Evolutionary conservation across 2,888 invertebrate species (phyloP), one percentile per base, ranked within the genome.

Genomic region (Ommatoiulus sabulosus): DNA sequence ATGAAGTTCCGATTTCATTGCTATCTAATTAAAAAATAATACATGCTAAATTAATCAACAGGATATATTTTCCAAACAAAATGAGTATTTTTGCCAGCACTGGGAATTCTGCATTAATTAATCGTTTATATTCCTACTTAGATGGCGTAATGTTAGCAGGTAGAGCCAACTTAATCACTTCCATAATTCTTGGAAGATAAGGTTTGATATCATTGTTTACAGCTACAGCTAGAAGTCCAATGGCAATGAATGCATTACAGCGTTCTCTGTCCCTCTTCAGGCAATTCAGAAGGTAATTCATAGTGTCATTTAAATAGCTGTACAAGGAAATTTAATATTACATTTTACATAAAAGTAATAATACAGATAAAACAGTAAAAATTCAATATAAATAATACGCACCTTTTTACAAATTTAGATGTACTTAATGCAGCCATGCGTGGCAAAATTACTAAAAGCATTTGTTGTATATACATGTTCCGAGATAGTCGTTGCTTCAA

Each of bases 351-450:
- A 48, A 10, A 72, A 8, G n/a, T 72, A 72, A 12, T 52, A n/a
- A n/a, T n/a, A n/a, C n/a, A n/a, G n/a, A n/a, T n/a, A 4, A 52
- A 12, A 52, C 20, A 72, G 24, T 35, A 12, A 86, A 12, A 90
- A 89, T 20, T 35, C 86, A 24, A 87, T 63, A 4, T 89, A 35
- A 20, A 57, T 35, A 5, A 44, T 72, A 91, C 92, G 91, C 90
- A 93, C 93, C 95, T 95, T 89, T 94, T 94, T 0, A 96, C 95
- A 92, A 98, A 99, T 89, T 94, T 94, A 7, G 95, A 95, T 89
- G 95, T 96, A 92, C 97, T 96, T 91, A 99, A 98, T n/a, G 98
- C 97, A 7, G 98, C 98, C 88, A 99, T 93, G 90, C 98, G 94
- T 0, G 99, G 99, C 89, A 99, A 94, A 87, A 99, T 95, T 72